phyloP scores from a whole-genome alignment of 1,140 invertebrate species.

The Bombus confusus region DNA sequence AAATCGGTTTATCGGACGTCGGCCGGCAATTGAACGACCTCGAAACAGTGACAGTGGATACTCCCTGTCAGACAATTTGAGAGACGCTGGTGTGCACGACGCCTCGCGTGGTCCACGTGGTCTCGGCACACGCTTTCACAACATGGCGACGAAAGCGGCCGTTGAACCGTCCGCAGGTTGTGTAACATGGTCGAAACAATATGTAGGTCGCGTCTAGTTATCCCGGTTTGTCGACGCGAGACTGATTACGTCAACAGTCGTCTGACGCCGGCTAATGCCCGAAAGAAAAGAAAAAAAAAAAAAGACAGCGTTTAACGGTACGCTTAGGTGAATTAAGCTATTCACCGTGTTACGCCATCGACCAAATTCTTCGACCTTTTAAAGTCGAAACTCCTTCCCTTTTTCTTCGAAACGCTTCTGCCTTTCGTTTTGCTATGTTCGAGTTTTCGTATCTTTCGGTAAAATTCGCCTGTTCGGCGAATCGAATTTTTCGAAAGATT shows the following conservation, averaged over 20 bases:
- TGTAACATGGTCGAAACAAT: slow-evolving; percentile 70
- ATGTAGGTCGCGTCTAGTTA: slow-evolving; percentile 70
- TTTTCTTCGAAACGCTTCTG: accelerated
- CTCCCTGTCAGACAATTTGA: background rate
- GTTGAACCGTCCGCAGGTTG: slow-evolving; percentile 61
- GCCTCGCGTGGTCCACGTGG: slow-evolving; percentile 54
- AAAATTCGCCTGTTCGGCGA: background rate
- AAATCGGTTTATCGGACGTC: background rate
- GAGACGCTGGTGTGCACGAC: background rate
- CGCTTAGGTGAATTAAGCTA: background rate
- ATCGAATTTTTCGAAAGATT: background rate
- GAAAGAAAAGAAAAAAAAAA: slow-evolving; percentile 2
- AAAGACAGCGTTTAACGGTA: background rate
- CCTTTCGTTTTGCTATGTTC: too few species aligned
- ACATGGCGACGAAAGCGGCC: slow-evolving; percentile 56
- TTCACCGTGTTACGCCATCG: background rate
- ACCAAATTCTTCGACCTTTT: background rate
- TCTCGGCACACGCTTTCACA: slow-evolving; percentile 72
- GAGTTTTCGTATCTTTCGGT: background rate
- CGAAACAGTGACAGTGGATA: slow-evolving; percentile 16
- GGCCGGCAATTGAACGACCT: background rate
- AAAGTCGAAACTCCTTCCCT: background rate
- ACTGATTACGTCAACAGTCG: slow-evolving; percentile 64
- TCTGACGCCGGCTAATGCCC: slow-evolving; percentile 13
- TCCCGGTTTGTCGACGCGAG: slow-evolving; percentile 45